Evolutionary conservation across 2,113 vertebrate genomes (phyloP), one percentile per base, ranked within the genome.

Genomic region (Apteryx mantelli): DNA sequence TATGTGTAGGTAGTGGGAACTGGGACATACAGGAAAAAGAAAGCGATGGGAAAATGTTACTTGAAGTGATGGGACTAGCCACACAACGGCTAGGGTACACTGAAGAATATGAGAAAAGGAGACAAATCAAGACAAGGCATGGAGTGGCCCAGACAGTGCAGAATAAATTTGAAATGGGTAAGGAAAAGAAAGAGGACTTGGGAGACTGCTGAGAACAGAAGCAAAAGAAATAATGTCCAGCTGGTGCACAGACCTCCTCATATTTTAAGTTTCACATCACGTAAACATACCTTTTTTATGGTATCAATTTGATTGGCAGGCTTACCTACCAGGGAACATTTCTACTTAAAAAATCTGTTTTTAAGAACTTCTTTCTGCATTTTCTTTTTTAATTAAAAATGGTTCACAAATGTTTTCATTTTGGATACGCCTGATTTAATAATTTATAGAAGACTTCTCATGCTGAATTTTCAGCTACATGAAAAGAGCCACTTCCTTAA

Each of bases 401-500:
- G 11, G 48, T 64, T 82, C 20, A 68, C 0, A 0, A 40, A 68
- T 38, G 7, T 73, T 88, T 74, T 73, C 40, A 30, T 73, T 82
- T 85, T 20, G 20, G 19, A 70, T 63, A 81, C 71, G 19, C 28
- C 36, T 52, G 46, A 56, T 56, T 56, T 77, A 77, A 81, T 77
- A 63, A 91, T 78, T 86, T 60, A 71, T 38, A 50, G 56, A 44
- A 93, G 44, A 58, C 34, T 91, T 77, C 63, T 61, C 32, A 32
- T 10, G 63, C 34, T 92, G 71, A 70, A 68, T 80, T 94, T 90
- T 95, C 68, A 95, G 63, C 82, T 93, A 69, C 88, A 48, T 10
- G 9, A 89, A 55, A 63, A 83, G 46, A 81, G 69, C 22, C 68
- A 26, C 50, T 50, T 86, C 16, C 44, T 93, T 58, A 86, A 86